Conservation (phyloP, 2,888 invertebrate species). For the Temnothorax ravouxi region DNA sequence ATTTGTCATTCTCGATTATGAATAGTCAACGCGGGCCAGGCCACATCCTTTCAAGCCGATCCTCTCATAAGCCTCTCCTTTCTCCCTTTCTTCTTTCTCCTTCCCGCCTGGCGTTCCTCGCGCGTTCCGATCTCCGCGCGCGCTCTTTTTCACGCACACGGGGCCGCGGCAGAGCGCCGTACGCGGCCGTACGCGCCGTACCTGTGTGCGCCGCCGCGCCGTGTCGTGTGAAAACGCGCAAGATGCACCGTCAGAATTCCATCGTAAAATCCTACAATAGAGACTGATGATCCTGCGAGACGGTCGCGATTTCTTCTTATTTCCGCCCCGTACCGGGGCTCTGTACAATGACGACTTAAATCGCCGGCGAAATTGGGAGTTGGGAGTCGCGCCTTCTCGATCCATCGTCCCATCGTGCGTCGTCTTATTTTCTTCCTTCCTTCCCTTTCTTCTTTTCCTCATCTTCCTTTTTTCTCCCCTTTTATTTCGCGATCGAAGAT, state of each 20-base stretch:
- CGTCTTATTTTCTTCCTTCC: background rate
- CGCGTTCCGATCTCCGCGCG: background rate
- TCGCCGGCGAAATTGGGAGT: constrained; percentile 47
- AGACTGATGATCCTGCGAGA: constrained; percentile 62
- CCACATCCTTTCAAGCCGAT: constrained; percentile 61
- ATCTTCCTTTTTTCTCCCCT: background rate
- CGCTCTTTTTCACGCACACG: constrained; percentile 12
- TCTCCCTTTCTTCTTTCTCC: background rate
- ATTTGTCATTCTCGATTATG: constrained; percentile 78
- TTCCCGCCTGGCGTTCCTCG: background rate
- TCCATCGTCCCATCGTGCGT: background rate
- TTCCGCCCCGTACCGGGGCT: constrained; percentile 52
- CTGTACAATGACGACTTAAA: constrained; percentile 41
- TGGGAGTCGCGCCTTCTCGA: constrained; percentile 45
- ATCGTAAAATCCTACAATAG: constrained; percentile 74
- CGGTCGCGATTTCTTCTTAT: constrained; percentile 67
- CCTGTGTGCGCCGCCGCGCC: constrained; percentile 53
- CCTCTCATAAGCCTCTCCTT: constrained; percentile 16
- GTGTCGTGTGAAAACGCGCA: constrained; percentile 67
- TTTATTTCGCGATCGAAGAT: constrained; percentile 46
- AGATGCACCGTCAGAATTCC: constrained; percentile 76
- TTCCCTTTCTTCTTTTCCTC: background rate
- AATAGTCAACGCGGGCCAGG: constrained; percentile 70
- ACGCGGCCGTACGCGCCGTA: constrained; percentile 27
- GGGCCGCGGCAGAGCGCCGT: too few species aligned